phyloP scores from a whole-genome alignment of 2,888 invertebrate species.

The Dryobota labecula region DNA sequence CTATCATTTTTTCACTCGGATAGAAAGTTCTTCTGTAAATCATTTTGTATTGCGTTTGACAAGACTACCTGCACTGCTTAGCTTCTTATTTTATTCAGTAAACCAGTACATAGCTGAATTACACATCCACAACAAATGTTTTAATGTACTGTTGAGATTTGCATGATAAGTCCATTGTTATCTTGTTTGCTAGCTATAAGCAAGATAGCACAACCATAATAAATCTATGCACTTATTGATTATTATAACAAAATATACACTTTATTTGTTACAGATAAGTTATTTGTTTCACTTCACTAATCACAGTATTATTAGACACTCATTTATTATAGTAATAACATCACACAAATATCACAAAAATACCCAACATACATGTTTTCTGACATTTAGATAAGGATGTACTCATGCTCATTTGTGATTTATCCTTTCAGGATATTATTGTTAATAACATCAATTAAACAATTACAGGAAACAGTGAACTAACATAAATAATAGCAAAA shows the following conservation, averaged over 20 bases:
- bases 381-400: constrained; percentile 10
- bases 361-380: background rate
- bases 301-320: background rate
- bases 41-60: background rate
- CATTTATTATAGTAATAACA: background rate
- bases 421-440: constrained; percentile 7
- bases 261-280: background rate
- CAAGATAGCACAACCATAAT: constrained; percentile 12
- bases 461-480: background rate
- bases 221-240: constrained; percentile 22
- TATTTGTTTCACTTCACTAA: background rate
- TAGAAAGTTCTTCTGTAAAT: background rate
- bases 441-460: constrained; percentile 1
- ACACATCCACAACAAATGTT: constrained; percentile 6
- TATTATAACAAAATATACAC: background rate
- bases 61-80: background rate
- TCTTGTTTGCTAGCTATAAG: constrained; percentile 36
- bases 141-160: constrained; percentile 3
- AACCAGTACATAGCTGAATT: background rate
- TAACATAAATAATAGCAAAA: background rate
- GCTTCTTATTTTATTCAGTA: background rate
- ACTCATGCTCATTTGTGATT: background rate
- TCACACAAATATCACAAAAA: background rate
- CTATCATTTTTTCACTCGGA: background rate
- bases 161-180: constrained; percentile 9